These are phyloP conservation scores for Xyrauchen texanus DNA, from an alignment of 2,113 vertebrate genomes.

Conservation along the genomic window DNA sequence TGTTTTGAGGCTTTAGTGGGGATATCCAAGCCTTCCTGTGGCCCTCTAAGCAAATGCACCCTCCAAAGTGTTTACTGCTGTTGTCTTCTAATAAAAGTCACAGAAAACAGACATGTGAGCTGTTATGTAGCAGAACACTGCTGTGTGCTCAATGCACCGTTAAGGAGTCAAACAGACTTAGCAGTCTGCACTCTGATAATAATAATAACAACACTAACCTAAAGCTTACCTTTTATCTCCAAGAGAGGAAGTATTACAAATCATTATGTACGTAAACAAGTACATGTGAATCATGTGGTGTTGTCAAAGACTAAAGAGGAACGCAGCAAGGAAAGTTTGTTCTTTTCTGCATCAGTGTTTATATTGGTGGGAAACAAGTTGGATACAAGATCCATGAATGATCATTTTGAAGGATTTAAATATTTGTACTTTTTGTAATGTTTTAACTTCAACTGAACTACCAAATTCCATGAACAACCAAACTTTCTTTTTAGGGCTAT, in stretches of 20 bases:
- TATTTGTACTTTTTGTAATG: neutral
- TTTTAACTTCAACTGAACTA: neutral
- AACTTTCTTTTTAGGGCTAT: no score
- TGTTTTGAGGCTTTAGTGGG: constrained; percentile 23
- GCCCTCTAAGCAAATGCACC: neutral
- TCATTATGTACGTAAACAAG: no score
- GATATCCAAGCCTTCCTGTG: constrained; percentile 15
- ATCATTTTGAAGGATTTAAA: neutral
- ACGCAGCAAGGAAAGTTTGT: no score
- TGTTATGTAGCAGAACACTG: constrained; percentile 5
- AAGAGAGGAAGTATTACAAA: no score
- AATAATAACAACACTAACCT: no score
- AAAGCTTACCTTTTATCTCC: no score
- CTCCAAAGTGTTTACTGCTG: constrained; percentile 24
- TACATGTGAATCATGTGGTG: no score
- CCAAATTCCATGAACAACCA: no score
- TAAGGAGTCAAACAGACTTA: neutral
- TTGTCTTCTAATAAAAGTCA: constrained; percentile 1
- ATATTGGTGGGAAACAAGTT: neutral
- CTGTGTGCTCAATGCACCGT: neutral
- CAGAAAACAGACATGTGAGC: constrained; percentile 4
- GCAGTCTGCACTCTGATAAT: no score
- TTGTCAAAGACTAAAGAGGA: no score
- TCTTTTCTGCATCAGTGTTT: neutral
- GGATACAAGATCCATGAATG: neutral